These are phyloP conservation scores for Okapia johnstoni DNA, from an alignment of 2,113 vertebrate species.

Conservation along the genomic window DNA sequence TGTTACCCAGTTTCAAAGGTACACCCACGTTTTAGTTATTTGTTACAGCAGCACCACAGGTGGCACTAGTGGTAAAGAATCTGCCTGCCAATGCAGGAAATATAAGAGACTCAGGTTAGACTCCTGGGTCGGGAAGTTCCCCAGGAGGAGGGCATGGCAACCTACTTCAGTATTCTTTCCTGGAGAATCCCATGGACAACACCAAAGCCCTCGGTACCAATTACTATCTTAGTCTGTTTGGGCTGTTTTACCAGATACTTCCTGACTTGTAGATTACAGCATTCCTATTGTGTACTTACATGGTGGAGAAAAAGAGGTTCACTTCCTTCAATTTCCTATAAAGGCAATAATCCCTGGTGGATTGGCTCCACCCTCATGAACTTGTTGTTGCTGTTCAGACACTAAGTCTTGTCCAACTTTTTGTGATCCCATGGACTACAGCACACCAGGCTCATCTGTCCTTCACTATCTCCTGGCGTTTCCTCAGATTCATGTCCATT, in stretches of 20 bases:
- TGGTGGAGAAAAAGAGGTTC: not conserved
- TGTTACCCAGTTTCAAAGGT: not conserved
- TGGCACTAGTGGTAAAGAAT: not conserved
- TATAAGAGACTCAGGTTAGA: not conserved
- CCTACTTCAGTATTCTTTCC: not conserved
- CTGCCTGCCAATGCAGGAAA: not conserved
- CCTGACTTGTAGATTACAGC: not conserved
- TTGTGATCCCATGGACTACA: not conserved
- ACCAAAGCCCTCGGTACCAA: not conserved
- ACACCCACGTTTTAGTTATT: not conserved
- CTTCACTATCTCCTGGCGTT: not conserved
- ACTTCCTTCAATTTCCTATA: not conserved
- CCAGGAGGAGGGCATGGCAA: not conserved
- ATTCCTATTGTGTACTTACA: not conserved
- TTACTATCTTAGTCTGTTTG: not conserved
- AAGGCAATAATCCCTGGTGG: no score
- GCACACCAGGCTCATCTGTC: not conserved
- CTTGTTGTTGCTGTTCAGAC: not conserved
- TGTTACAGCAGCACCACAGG: not conserved
- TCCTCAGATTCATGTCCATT: not conserved
- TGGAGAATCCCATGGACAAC: not conserved
- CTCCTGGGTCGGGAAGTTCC: not conserved
- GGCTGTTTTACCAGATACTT: not conserved
- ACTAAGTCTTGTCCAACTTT: not conserved
- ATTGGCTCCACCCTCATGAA: not conserved